Evolutionary conservation across 2,888 invertebrate species (phyloP).

Genomic region (Vanessa cardui): DNA sequence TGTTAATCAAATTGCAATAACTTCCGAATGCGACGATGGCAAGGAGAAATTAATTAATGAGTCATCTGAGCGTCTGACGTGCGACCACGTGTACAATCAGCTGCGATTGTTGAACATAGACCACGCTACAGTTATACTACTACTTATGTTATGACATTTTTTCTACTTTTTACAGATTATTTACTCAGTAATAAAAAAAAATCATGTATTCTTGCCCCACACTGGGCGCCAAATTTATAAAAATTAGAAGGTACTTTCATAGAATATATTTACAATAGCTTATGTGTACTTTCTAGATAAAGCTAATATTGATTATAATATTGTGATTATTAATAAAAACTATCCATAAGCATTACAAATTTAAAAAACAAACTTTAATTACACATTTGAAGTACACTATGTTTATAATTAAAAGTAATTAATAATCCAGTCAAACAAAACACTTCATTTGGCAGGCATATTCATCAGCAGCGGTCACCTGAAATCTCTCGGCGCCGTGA

Average conservation of each 20-base stretch:
- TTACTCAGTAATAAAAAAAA: no score
- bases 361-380: no score
- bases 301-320: no score
- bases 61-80: slow-evolving; percentile 20
- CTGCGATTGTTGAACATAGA: slow-evolving; percentile 8
- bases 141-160: no score
- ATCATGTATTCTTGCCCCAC: neutral
- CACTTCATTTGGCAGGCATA: slow-evolving; percentile 21
- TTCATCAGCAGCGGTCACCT: slow-evolving; percentile 55
- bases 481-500: slow-evolving; percentile 59
- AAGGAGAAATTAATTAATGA: slow-evolving; percentile 33
- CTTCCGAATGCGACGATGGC: slow-evolving; percentile 19
- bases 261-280: neutral
- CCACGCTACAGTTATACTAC: neutral
- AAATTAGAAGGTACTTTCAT: neutral
- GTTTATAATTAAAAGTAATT: slow-evolving; percentile 4
- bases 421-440: slow-evolving; percentile 23
- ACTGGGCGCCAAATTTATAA: slow-evolving; percentile 8
- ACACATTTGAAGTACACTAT: neutral
- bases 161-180: no score
- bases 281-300: no score
- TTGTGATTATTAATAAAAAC: no score
- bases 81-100: slow-evolving; percentile 18
- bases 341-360: no score
- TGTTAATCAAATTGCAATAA: slow-evolving; percentile 20